phyloP scores from a whole-genome alignment of 2,888 invertebrate species.

The Phanerotoma sp. region DNA sequence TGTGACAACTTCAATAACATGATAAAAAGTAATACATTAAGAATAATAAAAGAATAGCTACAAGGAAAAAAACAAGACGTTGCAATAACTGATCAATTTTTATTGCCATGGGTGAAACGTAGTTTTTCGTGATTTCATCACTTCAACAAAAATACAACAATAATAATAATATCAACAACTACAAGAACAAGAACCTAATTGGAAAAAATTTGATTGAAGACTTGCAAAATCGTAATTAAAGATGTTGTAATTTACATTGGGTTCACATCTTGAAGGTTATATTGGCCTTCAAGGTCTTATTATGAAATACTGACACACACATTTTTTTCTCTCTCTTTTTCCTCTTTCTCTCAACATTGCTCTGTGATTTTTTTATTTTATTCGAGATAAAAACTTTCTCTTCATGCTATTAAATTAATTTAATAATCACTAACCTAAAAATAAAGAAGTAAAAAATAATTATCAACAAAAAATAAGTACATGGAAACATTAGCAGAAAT shows the following conservation, averaged over 20 bases:
- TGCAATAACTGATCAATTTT: neutral
- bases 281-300: constrained; percentile 2
- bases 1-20: no score
- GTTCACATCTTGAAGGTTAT: constrained; percentile 3
- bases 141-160: neutral
- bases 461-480: neutral
- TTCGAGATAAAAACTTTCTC: no score
- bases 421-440: no score
- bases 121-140: neutral
- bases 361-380: neutral
- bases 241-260: constrained; percentile 3
- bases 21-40: neutral
- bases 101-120: neutral
- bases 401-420: no score
- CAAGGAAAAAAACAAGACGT: no score
- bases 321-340: neutral
- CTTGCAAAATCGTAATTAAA: neutral
- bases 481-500: neutral
- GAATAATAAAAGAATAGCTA: neutral
- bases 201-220: no score
- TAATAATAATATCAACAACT: neutral
- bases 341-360: neutral
- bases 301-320: constrained; percentile 3
- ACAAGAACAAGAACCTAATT: neutral
- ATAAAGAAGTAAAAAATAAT: no score